Conservation (phyloP, 1,140 invertebrate genomes). For the Scaptomyza hsui region DNA sequence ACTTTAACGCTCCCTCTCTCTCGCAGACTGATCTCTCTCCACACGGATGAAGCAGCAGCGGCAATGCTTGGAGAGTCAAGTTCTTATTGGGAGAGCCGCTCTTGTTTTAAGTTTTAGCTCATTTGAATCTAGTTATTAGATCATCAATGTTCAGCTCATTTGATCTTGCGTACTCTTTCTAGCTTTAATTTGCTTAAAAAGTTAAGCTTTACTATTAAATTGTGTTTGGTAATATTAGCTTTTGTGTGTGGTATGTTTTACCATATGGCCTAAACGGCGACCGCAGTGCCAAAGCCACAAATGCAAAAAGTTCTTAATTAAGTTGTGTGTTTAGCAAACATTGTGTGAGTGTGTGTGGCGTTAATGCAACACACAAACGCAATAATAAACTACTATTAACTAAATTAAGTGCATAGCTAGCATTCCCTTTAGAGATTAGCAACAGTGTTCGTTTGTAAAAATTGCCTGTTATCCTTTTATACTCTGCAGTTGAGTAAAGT, state of each 20-base stretch:
- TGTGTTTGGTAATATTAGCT: not conserved
- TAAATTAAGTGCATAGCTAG: not conserved
- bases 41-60: no score
- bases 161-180: no score
- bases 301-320: not conserved
- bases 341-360: not conserved
- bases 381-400: conserved; percentile 1
- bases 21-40: not conserved
- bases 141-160: no score
- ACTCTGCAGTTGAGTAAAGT: no score
- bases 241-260: not conserved
- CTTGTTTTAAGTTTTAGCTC: not conserved
- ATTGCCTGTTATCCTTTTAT: not conserved
- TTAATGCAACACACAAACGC: not conserved
- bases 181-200: not conserved
- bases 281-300: not conserved
- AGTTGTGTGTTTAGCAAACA: not conserved
- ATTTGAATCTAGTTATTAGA: no score
- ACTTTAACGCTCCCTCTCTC: not conserved
- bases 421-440: not conserved
- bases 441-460: not conserved
- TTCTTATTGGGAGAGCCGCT: not conserved
- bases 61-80: not conserved
- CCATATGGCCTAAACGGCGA: no score
- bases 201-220: not conserved